phyloP scores from a whole-genome alignment of 2,888 invertebrate species.

The Polymixis lichenea region DNA sequence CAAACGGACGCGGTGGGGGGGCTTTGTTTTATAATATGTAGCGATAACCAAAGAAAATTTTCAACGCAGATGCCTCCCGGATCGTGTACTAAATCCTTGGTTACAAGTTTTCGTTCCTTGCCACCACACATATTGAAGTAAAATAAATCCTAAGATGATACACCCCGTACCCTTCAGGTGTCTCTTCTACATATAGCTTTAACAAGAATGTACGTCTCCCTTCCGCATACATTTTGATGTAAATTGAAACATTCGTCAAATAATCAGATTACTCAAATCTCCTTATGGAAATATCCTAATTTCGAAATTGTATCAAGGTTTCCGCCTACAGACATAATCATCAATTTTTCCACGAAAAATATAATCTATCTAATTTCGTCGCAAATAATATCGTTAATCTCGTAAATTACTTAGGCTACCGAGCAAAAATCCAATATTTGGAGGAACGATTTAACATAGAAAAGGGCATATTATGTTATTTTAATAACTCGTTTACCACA shows the following conservation, averaged over 20 bases:
- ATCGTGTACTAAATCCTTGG: no score
- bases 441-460: not conserved
- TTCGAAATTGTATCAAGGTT: conserved; percentile 31
- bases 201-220: not conserved
- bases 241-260: conserved; percentile 30
- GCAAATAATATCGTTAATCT: conserved; percentile 1
- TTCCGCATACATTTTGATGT: conserved; percentile 4
- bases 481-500: not conserved
- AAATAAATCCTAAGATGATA: not conserved
- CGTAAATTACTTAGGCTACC: not conserved
- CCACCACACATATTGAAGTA: no score
- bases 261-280: conserved; percentile 28
- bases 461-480: not conserved
- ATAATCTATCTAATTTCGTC: not conserved
- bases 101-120: no score
- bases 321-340: conserved; percentile 12
- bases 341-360: conserved; percentile 1
- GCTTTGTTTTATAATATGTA: no score
- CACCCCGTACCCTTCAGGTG: not conserved
- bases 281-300: conserved; percentile 23
- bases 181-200: not conserved
- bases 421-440: not conserved
- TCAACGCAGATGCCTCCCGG: no score
- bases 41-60: no score
- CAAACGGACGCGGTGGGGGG: no score